Base-by-base conservation (phyloP, 2,113 vertebrate species). In the Clarias macrocephalus region DNA sequence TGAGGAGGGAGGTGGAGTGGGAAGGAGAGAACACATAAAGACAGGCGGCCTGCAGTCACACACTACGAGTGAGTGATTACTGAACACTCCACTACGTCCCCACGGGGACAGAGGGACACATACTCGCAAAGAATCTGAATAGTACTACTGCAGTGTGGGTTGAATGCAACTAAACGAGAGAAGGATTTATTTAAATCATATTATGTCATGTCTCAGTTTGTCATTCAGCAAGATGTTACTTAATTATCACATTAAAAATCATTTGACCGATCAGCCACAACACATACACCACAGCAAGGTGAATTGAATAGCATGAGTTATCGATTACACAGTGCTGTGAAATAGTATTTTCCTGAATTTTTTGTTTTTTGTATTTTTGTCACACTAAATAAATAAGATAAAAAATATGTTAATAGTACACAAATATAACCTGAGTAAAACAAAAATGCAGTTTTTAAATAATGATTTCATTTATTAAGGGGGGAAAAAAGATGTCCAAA, bases 51-150 rank as follows among this genome's bases (percentile, higher is more conserved):
- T 68, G 91, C 91, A 91, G 90, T 92, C 90, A 85, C 91, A 88
- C 63, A 25, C 60, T 91, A 89, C 90, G 89, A 91, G 91, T 91
- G 89, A 93, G 90, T 87, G 93, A 93, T 94, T 94, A 94, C 93
- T 88, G 85, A 85, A 89, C 84, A 89, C 90, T 91, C 76, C 59
- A 70, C 88, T 86, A 84, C 52, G 89, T 85, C 85, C 90, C 92
- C 90, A 68, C 1, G 89, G 86, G 88, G 88, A 85, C 76, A 72
- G 18, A 57, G 65, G 89, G 52, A 70, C 23, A 80, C 85, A 85
- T 59, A 30, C 63, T 28, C 80, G 81, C 57, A 59, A 28, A 9
- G 77, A 80, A 59, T 80, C 54, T 59, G 54, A 59, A 80, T 11
- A 79, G 54, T 57, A 57, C 5, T 28, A 30, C 77, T 80, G 77